Evolutionary conservation across 1,140 invertebrate genomes (phyloP), one percentile per base, ranked within the genome.

Genomic region (Propsilocerus akamusi): DNA sequence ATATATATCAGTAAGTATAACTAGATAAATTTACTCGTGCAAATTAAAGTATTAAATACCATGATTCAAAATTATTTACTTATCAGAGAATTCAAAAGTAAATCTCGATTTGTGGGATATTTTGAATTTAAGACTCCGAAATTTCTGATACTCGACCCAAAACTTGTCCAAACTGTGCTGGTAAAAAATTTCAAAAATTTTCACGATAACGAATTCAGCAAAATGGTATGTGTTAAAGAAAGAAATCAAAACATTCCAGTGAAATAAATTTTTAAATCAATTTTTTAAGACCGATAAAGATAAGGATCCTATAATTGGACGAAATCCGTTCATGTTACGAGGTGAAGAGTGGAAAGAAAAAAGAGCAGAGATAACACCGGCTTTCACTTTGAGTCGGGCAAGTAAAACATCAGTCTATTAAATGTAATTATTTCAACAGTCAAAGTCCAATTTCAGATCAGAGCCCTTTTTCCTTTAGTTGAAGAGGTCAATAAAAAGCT

Each of bases 281-380:
- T 25, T 3, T 3, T 17, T 57, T 8, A n/a, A 63, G 28, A 51
- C 63, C 20, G 59, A 63, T 28, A 50, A 56, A 11, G 20, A 65
- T 47, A 51, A 57, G 0, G 71, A 73, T 55, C 64, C 65, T 24
- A 59, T 71, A 23, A 57, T 63, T 14, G 55, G 52, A 0, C 51
- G 56, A 4, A 72, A 73, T 59, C 68, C 70, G 0, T 72, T 72
- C 51, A 53, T 65, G 23, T 53, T 65, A 7, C 56, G 57, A 24
- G 71, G 66, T 11, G 59, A 69, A 8, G 58, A 60, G 50, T 79
- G 77, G 77, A 73, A 73, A 47, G 56, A 64, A 37, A 67, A 71
- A 17, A 58, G 75, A 26, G 59, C 58, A 6, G 63, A 73, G 28
- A 63, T 75, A 32, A 71, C 72, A 25, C 69, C 74, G 0, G 64